phyloP scores from a whole-genome alignment of 2,113 vertebrate genomes.

The Ciconia maguari region DNA sequence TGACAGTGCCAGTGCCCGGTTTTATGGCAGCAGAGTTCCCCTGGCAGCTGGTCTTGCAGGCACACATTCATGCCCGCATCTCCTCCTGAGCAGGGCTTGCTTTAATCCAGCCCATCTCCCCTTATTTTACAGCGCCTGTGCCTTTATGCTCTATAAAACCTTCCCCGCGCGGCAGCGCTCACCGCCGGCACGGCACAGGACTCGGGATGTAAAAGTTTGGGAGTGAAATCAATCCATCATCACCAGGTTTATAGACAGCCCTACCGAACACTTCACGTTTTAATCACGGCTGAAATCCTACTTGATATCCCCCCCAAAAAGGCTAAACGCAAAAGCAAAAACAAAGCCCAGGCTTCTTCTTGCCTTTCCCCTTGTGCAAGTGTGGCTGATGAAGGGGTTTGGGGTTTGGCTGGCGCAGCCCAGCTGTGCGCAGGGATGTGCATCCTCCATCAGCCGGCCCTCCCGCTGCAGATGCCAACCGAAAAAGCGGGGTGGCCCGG shows the following conservation, averaged over 20 bases:
- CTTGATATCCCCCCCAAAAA: neutral
- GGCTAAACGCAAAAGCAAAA: neutral
- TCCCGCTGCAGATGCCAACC: neutral
- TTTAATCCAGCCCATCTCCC: neutral
- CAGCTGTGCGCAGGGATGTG: neutral
- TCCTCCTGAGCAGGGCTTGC: neutral
- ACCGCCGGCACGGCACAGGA: rapidly evolving
- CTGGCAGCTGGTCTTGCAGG: neutral
- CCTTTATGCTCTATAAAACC: constrained; percentile 3
- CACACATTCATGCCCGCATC: rapidly evolving
- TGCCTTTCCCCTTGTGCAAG: neutral
- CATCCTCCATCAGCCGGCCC: neutral
- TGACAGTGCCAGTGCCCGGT: rapidly evolving
- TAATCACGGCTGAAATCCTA: neutral
- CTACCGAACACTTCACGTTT: neutral
- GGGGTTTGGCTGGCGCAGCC: neutral
- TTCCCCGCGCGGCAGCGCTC: neutral
- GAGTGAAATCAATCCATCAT: neutral
- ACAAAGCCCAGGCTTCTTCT: neutral
- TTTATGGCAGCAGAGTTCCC: neutral
- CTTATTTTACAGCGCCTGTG: neutral
- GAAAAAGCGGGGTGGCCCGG: neutral
- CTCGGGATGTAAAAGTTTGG: neutral
- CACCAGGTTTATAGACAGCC: neutral
- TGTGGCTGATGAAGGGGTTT: rapidly evolving